A percentile compares a stretch with the other conserved stretches of the same genome.
Evolutionary conservation across 1,140 invertebrate species (phyloP).

Genomic region (Doryteuthis pealeii): DNA sequence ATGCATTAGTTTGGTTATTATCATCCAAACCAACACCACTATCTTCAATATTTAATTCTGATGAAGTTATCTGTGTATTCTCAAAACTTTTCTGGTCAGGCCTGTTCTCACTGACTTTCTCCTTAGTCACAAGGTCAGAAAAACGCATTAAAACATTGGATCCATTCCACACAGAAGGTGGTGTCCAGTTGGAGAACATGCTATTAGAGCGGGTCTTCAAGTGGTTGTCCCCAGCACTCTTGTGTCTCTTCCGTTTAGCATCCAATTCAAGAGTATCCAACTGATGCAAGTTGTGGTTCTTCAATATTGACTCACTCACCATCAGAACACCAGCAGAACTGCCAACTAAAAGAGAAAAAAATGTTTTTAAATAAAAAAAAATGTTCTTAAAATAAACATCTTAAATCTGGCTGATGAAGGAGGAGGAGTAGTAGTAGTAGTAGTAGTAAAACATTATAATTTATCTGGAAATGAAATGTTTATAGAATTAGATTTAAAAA

Average conservation of each 20-base stretch:
- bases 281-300: conserved; percentile 26
- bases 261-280: conserved; percentile 21
- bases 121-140: conserved; percentile 32
- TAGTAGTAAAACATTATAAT: too few relatives aligned
- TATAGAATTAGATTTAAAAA: too few relatives aligned
- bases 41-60: conserved; percentile 30
- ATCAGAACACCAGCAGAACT: conserved; percentile 69
- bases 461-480: too few relatives aligned
- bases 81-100: conserved; percentile 10
- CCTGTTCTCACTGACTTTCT: conserved; percentile 24
- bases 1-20: conserved; percentile 12
- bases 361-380: not conserved
- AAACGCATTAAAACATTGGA: conserved; percentile 32
- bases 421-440: too few relatives aligned
- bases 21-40: conserved; percentile 44
- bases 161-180: conserved; percentile 31
- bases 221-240: conserved; percentile 49
- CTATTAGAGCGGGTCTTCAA: conserved; percentile 41
- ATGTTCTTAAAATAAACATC: too few relatives aligned
- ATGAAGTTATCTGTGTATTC: not conserved
- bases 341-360: conserved; percentile 59
- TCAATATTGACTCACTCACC: conserved; percentile 50
- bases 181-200: conserved; percentile 42
- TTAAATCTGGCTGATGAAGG: too few relatives aligned
- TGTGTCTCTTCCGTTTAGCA: conserved; percentile 45